Conservation (phyloP, 2,113 vertebrate species). For the Maccullochella peelii region DNA sequence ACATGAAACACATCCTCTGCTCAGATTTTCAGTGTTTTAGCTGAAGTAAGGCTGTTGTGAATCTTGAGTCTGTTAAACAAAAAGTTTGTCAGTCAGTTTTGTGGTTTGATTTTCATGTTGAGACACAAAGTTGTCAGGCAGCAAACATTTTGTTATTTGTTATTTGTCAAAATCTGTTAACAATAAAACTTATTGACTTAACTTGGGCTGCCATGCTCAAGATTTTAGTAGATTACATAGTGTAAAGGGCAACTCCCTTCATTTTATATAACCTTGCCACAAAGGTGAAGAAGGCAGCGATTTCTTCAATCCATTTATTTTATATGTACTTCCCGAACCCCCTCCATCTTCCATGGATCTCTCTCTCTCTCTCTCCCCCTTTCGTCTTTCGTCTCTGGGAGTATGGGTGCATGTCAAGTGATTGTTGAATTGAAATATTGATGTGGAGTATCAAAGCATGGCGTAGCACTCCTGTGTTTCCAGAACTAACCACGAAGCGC, state of each 20-base stretch:
- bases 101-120: background rate
- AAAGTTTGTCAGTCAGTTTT: background rate
- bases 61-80: background rate
- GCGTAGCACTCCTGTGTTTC: slow-evolving; percentile 88
- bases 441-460: slow-evolving; percentile 89
- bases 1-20: slow-evolving; percentile 75
- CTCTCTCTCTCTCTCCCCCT: slow-evolving; percentile 60
- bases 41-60: slow-evolving; percentile 17
- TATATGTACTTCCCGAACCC: slow-evolving; percentile 55
- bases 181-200: background rate
- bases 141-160: background rate
- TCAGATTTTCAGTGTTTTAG: slow-evolving; percentile 61
- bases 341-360: slow-evolving; percentile 56
- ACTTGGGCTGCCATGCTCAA: background rate
- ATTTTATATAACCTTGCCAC: slow-evolving; percentile 40
- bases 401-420: slow-evolving; percentile 87
- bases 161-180: slow-evolving; percentile 8
- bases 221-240: slow-evolving; percentile 2
- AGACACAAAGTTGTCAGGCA: background rate
- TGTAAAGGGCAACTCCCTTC: slow-evolving; percentile 16
- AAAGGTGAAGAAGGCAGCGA: slow-evolving; percentile 61
- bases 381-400: slow-evolving; percentile 83
- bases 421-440: slow-evolving; percentile 91
- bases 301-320: slow-evolving; percentile 64
- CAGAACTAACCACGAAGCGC: slow-evolving; percentile 87